Percentiles rank a stretch among this genome's conserved stretches.
phyloP scores from a whole-genome alignment of 2,888 invertebrate genomes.

The Cheilosia grossa region DNA sequence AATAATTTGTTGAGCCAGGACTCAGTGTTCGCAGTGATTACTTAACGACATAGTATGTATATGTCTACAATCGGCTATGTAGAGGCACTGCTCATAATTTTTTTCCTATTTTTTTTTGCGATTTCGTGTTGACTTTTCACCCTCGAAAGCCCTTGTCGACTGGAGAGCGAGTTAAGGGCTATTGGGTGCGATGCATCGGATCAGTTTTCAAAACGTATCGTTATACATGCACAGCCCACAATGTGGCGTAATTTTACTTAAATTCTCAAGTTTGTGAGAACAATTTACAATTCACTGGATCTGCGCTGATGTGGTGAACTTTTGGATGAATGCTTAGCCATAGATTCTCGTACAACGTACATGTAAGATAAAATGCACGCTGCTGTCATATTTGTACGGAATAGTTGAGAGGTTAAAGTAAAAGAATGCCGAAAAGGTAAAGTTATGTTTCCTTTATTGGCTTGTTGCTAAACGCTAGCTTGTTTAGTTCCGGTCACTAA shows the following conservation, averaged over 20 bases:
- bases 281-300: slow-evolving; percentile 20
- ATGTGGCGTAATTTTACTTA: slow-evolving; percentile 48
- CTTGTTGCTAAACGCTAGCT: too few relatives aligned
- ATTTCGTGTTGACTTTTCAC: slow-evolving; percentile 69
- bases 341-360: too few relatives aligned
- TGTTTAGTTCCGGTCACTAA: too few relatives aligned
- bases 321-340: too few relatives aligned
- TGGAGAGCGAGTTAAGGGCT: slow-evolving; percentile 63
- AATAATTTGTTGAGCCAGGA: slow-evolving; percentile 66
- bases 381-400: too few relatives aligned
- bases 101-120: slow-evolving; percentile 22
- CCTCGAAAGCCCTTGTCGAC: slow-evolving; percentile 57
- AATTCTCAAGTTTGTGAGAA: slow-evolving; percentile 56
- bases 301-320: slow-evolving; percentile 3
- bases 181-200: slow-evolving; percentile 70
- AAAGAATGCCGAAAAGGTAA: too few relatives aligned
- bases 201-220: slow-evolving; percentile 62
- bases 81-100: slow-evolving; percentile 29
- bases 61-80: neutral
- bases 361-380: too few relatives aligned
- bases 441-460: too few relatives aligned
- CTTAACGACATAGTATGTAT: slow-evolving; percentile 55
- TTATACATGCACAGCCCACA: slow-evolving; percentile 18
- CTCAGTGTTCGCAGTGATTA: slow-evolving; percentile 68
- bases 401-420: too few relatives aligned